Evolutionary conservation across 2,888 invertebrate genomes (phyloP).

Genomic region (Scaeva pyrastri): DNA sequence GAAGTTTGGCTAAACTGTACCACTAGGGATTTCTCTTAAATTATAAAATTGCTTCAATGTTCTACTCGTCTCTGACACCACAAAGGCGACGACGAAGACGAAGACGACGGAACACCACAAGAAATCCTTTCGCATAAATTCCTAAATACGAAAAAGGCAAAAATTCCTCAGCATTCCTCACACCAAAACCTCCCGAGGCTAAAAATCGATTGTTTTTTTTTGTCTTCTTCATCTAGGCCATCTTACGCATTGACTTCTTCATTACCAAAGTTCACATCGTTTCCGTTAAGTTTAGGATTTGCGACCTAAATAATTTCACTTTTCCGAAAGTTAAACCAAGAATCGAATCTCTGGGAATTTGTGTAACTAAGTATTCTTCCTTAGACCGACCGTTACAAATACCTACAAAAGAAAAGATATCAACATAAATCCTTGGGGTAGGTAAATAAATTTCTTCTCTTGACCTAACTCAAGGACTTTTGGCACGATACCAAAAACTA

Average conservation of each 20-base stretch:
- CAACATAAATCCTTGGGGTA: not conserved
- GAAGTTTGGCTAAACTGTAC: not conserved
- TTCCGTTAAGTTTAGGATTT: slow-evolving; percentile 8
- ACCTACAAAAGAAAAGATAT: not conserved
- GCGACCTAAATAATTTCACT: slow-evolving; percentile 40
- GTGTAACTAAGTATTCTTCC: not conserved
- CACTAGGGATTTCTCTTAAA: not conserved
- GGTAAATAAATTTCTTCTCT: slow-evolving; percentile 25
- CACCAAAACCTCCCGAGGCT: not conserved
- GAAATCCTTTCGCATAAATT: not conserved
- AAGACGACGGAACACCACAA: no score
- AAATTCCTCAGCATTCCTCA: not conserved
- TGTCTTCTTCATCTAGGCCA: not conserved
- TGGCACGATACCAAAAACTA: slow-evolving; percentile 42
- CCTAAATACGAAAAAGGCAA: not conserved
- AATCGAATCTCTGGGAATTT: not conserved
- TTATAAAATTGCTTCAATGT: not conserved
- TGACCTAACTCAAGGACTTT: slow-evolving; percentile 63
- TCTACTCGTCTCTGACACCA: not conserved
- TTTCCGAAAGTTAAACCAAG: slow-evolving; percentile 15
- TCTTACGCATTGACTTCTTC: slow-evolving; percentile 15
- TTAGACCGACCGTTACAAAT: not conserved
- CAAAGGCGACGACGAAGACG: no score
- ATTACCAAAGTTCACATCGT: slow-evolving; percentile 29
- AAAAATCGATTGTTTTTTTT: slow-evolving; percentile 23